A percentile compares a stretch with the other conserved stretches of the same genome.
phyloP scores from a whole-genome alignment of 2,888 invertebrate genomes.

The Lysandra bellargus region DNA sequence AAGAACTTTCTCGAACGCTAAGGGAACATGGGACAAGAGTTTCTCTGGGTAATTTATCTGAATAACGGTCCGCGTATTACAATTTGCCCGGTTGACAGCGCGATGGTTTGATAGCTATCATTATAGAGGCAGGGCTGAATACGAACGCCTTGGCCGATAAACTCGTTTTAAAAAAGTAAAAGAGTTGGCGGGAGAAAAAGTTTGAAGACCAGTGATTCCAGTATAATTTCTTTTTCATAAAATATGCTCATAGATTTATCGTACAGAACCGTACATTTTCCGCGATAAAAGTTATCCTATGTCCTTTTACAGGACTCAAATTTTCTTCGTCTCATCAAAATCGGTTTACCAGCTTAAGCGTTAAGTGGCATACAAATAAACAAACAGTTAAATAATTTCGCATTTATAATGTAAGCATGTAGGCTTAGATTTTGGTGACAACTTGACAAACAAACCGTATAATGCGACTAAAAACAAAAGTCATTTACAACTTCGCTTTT shows the following conservation, averaged over 20 bases:
- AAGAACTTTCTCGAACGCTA: background rate
- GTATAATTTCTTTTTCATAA: background rate
- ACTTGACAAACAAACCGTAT: background rate
- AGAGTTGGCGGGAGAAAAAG: background rate
- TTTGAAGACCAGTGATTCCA: background rate
- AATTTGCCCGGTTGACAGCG: conserved; percentile 61
- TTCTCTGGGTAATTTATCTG: conserved; percentile 29
- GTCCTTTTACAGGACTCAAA: too few species aligned
- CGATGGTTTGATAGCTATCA: conserved; percentile 65
- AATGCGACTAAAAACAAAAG: background rate
- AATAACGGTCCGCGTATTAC: conserved; percentile 50
- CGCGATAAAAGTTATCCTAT: too few species aligned
- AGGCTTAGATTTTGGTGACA: too few species aligned
- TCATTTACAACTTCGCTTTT: background rate
- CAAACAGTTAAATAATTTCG: too few species aligned
- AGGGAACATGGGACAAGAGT: conserved; percentile 16
- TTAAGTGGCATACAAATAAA: too few species aligned
- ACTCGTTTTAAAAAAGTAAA: conserved; percentile 6
- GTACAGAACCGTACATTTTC: too few species aligned
- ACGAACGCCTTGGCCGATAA: conserved; percentile 24
- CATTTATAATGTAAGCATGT: too few species aligned
- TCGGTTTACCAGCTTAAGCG: too few species aligned
- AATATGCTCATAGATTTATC: background rate
- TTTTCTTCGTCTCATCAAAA: too few species aligned
- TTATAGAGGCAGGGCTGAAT: conserved; percentile 48